Evolutionary conservation across 2,888 invertebrate species (phyloP).

Genomic region (Meghimatium bilineatum): DNA sequence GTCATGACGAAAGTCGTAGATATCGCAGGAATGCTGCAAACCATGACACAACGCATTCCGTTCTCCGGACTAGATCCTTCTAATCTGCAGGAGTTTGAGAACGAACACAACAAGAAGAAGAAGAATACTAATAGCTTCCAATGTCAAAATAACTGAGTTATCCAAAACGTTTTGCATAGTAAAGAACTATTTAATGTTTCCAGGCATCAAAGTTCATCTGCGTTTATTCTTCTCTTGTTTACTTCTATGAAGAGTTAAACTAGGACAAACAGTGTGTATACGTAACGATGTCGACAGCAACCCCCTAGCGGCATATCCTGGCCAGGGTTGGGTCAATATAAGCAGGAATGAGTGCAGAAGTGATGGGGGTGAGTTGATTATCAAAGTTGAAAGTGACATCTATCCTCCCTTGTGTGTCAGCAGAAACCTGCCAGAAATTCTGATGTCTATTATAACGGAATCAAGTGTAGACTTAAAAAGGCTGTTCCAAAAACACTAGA

Average conservation of each 20-base stretch:
- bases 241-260: neutral
- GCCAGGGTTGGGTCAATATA: conserved; percentile 22
- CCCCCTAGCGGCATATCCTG: neutral
- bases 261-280: neutral
- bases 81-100: no score
- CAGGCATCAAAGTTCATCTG: neutral
- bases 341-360: conserved; percentile 12
- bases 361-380: neutral
- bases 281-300: neutral
- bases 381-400: conserved; percentile 9
- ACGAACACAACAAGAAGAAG: no score
- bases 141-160: neutral
- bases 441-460: neutral
- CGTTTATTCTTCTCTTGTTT: neutral
- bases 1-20: no score
- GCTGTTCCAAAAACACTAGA: no score
- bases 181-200: neutral
- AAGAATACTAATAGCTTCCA: no score
- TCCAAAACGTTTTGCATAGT: neutral
- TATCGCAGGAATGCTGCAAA: no score
- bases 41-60: no score
- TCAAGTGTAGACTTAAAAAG: neutral
- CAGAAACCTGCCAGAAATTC: neutral
- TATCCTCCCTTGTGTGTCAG: neutral
- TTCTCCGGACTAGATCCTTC: no score